A percentile compares a stretch with the other conserved stretches of the same genome.
Evolutionary conservation across 2,888 invertebrate genomes (phyloP).

Genomic region (Spisula solida): DNA sequence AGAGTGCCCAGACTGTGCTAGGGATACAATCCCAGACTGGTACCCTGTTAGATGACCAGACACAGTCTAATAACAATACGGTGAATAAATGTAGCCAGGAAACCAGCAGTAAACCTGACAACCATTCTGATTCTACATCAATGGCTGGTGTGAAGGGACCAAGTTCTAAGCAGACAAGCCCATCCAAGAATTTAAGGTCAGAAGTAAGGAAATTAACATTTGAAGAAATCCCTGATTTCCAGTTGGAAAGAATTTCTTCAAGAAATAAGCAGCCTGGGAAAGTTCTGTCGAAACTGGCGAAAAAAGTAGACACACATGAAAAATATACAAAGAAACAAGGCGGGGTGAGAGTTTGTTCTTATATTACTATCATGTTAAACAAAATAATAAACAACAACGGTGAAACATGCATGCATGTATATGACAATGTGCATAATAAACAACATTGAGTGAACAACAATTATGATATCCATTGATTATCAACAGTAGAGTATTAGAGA

Average conservation of each 20-base stretch:
- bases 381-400: no score
- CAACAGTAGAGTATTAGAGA: no score
- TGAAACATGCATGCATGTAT: no score
- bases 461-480: no score
- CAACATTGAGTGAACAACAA: no score
- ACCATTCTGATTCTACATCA: neutral
- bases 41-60: slow-evolving; percentile 54
- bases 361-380: neutral
- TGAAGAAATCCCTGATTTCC: slow-evolving; percentile 46
- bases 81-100: neutral
- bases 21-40: slow-evolving; percentile 56
- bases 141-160: neutral
- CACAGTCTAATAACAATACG: slow-evolving; percentile 36
- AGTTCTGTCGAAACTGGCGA: slow-evolving; percentile 56
- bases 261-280: slow-evolving; percentile 60
- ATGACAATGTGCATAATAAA: no score
- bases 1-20: slow-evolving; percentile 16
- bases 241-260: slow-evolving; percentile 46
- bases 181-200: slow-evolving; percentile 3
- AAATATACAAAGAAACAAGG: slow-evolving; percentile 61
- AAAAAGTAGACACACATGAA: slow-evolving; percentile 62
- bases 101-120: neutral
- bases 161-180: neutral
- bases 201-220: slow-evolving; percentile 65
- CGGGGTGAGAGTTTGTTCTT: slow-evolving; percentile 48